Conservation (phyloP, 1,140 invertebrate genomes). For the Trigoniulus corallinus region DNA sequence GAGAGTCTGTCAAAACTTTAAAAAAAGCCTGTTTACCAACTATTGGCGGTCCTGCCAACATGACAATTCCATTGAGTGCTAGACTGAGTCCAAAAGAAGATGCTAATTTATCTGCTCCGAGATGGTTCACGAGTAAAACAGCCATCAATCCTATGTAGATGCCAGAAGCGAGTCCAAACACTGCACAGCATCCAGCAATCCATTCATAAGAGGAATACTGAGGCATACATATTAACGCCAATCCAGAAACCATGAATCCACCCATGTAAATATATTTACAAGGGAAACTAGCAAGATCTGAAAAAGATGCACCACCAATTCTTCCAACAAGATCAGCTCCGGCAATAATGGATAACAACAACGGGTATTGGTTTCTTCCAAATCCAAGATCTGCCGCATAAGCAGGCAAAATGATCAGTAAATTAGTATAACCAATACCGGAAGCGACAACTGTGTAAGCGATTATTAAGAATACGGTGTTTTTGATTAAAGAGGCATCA, state of each 20-base stretch:
- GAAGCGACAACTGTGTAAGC: conserved; percentile 65
- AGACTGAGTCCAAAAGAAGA: conserved; percentile 69
- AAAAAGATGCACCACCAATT: conserved; percentile 61
- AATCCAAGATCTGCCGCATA: conserved; percentile 50
- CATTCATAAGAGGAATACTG: conserved; percentile 37
- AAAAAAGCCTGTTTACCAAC: conserved; percentile 4
- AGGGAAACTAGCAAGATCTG: conserved; percentile 48
- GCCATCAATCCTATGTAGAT: conserved; percentile 69
- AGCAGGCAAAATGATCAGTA: conserved; percentile 56
- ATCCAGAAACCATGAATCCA: conserved; percentile 52
- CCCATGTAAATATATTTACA: conserved; percentile 62
- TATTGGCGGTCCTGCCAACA: conserved; percentile 52
- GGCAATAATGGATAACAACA: conserved; percentile 58
- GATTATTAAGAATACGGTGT: conserved; percentile 62
- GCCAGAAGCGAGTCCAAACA: conserved; percentile 65
- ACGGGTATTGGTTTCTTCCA: conserved; percentile 44
- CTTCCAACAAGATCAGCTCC: conserved; percentile 57
- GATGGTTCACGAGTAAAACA: conserved; percentile 66
- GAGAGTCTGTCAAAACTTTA: not conserved
- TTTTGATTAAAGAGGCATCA: conserved; percentile 51
- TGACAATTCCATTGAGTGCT: conserved; percentile 62
- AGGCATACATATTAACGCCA: conserved; percentile 49
- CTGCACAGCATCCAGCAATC: conserved; percentile 46
- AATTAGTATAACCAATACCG: conserved; percentile 70
- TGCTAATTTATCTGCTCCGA: conserved; percentile 60